Evolutionary conservation across 2,888 invertebrate genomes (phyloP).

Genomic region (Tigriopus californicus): DNA sequence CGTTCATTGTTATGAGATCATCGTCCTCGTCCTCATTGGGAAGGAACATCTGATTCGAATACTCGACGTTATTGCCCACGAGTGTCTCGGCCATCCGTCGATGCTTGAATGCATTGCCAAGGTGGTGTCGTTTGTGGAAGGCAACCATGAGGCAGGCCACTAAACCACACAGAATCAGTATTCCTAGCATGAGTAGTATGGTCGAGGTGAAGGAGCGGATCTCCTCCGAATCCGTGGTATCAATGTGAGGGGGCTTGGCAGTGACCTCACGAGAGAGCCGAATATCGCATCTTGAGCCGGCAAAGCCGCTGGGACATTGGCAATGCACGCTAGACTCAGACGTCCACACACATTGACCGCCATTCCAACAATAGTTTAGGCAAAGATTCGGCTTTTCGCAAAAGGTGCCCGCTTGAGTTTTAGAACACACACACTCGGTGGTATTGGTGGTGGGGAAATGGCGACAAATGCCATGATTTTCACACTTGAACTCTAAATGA

Average conservation of each 20-base stretch:
- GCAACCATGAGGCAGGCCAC: constrained; percentile 20
- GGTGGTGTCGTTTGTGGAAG: constrained; percentile 39
- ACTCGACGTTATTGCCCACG: constrained; percentile 43
- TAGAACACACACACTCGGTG: constrained; percentile 26
- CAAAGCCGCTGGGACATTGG: constrained; percentile 37
- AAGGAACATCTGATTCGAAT: constrained; percentile 67
- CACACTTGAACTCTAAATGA: constrained; percentile 31
- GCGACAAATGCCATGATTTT: constrained; percentile 40
- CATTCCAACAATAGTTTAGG: constrained; percentile 17
- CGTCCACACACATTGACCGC: constrained; percentile 6
- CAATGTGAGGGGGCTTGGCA: background rate
- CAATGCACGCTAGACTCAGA: constrained; percentile 4
- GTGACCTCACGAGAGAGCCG: constrained; percentile 19
- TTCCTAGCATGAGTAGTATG: constrained; percentile 20
- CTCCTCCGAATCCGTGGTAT: background rate
- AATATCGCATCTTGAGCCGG: constrained; percentile 35
- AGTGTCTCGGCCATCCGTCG: constrained; percentile 50
- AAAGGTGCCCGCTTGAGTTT: constrained; percentile 21
- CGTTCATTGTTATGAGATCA: constrained; percentile 25
- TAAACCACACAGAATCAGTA: constrained; percentile 21
- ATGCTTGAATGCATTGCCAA: constrained; percentile 61
- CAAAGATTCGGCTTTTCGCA: constrained; percentile 20
- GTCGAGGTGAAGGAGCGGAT: constrained; percentile 16
- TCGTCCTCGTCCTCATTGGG: constrained; percentile 48
- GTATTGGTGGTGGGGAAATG: no score